Conservation (phyloP, 2,797 vertebrate genomes). For the Malacoctenus gilli region DNA sequence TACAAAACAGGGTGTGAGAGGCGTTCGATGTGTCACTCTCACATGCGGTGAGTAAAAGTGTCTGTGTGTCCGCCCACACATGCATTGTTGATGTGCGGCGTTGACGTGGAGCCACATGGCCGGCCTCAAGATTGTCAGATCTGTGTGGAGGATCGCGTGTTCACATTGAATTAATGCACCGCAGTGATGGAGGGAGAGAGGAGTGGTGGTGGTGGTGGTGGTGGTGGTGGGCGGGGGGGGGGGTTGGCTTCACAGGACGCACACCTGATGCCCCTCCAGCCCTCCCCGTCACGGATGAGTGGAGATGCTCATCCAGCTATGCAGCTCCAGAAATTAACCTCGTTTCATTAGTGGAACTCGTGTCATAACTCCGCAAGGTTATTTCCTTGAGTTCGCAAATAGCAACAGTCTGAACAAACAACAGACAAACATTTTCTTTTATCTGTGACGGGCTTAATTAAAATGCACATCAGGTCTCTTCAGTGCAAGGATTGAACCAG, state of each 20-base stretch:
- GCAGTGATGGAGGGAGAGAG: conserved; percentile 11
- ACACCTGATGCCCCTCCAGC: conserved; percentile 66
- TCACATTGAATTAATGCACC: conserved; percentile 43
- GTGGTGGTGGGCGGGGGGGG: conserved; percentile 9
- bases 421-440: no score
- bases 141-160: conserved; percentile 41
- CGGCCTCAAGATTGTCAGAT: conserved; percentile 29
- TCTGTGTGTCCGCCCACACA: conserved; percentile 38
- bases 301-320: conserved; percentile 47
- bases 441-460: no score
- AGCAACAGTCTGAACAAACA: no score
- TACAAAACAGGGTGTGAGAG: conserved; percentile 21
- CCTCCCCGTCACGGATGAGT: conserved; percentile 46
- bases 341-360: conserved; percentile 30
- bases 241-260: conserved; percentile 24
- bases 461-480: neutral
- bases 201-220: no score
- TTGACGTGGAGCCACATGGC: conserved; percentile 31
- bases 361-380: conserved; percentile 1
- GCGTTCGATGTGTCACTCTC: conserved; percentile 50
- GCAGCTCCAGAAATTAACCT: conserved; percentile 42
- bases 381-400: no score
- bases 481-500: neutral
- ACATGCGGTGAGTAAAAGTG: conserved; percentile 34
- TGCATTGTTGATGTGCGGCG: conserved; percentile 46